These are phyloP conservation scores for Hydra vulgaris DNA, from an alignment of 30 jellyfish, hydroid and myxozoan species.

Conservation along the genomic window DNA sequence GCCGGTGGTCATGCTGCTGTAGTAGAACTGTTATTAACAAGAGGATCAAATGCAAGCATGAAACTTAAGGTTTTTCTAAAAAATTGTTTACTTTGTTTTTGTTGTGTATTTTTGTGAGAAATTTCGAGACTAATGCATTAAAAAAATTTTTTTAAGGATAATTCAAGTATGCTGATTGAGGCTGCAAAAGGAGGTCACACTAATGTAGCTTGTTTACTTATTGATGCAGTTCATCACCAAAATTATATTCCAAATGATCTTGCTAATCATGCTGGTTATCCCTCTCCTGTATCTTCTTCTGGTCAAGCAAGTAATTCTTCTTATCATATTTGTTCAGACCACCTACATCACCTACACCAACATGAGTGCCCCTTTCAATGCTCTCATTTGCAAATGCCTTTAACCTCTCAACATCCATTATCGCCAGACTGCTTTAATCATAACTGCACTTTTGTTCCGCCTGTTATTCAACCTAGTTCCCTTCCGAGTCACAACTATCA, in stretches of 20 bases:
- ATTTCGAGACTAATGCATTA: too few relatives aligned
- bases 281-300: slow-evolving; percentile 69
- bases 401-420: slow-evolving; percentile 36
- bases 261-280: slow-evolving; percentile 63
- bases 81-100: background rate
- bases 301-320: slow-evolving; percentile 58
- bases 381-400: slow-evolving; percentile 43
- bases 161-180: slow-evolving; percentile 94
- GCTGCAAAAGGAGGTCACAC: slow-evolving; percentile 99
- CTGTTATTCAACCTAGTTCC: slow-evolving; percentile 79
- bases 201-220: slow-evolving; percentile 70
- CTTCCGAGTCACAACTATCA: slow-evolving; percentile 46
- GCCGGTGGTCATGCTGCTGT: slow-evolving; percentile 95
- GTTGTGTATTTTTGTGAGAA: background rate
- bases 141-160: slow-evolving; percentile 81
- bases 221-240: slow-evolving; percentile 63
- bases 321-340: slow-evolving; percentile 34
- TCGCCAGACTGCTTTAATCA: slow-evolving; percentile 60
- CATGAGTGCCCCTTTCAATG: slow-evolving; percentile 75
- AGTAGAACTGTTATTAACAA: slow-evolving; percentile 68
- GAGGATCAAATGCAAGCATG: slow-evolving; percentile 78
- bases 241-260: slow-evolving; percentile 49
- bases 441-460: slow-evolving; percentile 74
- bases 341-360: slow-evolving; percentile 45
- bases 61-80: slow-evolving; percentile 49